Evolutionary conservation across 2,113 vertebrate species (phyloP), one percentile per base, ranked within the genome.

Genomic region (Callipepla squamata): DNA sequence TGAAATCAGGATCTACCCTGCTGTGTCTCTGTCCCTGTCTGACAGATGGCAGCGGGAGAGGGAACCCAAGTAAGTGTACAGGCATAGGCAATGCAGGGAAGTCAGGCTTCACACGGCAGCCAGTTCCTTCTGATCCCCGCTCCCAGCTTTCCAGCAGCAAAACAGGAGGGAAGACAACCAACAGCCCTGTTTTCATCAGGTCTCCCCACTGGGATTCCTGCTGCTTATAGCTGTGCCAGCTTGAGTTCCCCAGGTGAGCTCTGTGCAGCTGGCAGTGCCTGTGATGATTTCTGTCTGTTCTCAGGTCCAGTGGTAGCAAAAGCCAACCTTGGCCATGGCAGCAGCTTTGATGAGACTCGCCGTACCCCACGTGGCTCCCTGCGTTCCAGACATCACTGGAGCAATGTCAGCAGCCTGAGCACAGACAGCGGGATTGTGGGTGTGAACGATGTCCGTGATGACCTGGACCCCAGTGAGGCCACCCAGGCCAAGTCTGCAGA

Each of bases 391-490:
- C 98, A 98, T 62, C 98, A 98, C 47, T 99, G 99, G 98, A 99
- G 98, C 96, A 99, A 98, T 15, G 96, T 98, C 93, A 99, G 98
- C 97, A 98, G 98, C 93, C 97, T 99, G 92, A 99, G 99, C 53
- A 98, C 98, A 0, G 99, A 99, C 98, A 99, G 99, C 1, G 98
- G 98, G 3, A 98, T 99, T 8, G 98, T 98, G 18, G 98, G 98
- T 0, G 96, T 98, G 78, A 98, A 97, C 0, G 98, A 99, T 26
- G 98, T 98, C 84, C 92, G 42, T 20, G 97, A 97, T 2, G 95
- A 96, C 10, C 95, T 97, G 12, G 98, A 98, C 45, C 97, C 98
- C 57, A 97, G 97, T 1, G 97, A 97, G 20, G 70, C 70, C 14
- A 97, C 97, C 7, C 94, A 87, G 6, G 94, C 92, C 75, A 98